A percentile compares a stretch with the other conserved stretches of the same genome.
phyloP scores from a whole-genome alignment of 2,888 invertebrate species.

The Rosalia funebris region DNA sequence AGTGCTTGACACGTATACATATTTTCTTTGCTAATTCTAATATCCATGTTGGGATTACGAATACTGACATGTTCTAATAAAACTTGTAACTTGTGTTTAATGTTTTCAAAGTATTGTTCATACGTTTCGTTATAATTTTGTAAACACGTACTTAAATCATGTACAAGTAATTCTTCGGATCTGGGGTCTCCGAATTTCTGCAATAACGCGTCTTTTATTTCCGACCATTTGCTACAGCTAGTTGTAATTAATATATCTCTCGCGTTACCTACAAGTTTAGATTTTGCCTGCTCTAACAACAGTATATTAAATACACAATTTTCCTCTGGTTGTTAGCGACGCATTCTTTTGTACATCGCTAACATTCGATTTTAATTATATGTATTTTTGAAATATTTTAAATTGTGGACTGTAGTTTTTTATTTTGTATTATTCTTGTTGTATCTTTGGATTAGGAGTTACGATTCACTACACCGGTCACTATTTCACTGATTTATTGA shows the following conservation, averaged over 20 bases:
- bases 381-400: too few relatives aligned
- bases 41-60: not conserved
- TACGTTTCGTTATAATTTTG: constrained; percentile 34
- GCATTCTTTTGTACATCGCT: too few relatives aligned
- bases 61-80: constrained; percentile 33
- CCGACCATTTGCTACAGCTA: constrained; percentile 24
- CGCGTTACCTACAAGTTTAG: constrained; percentile 34
- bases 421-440: too few relatives aligned
- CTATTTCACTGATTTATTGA: too few relatives aligned
- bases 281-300: constrained; percentile 31
- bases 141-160: constrained; percentile 36
- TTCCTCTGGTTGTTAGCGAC: too few relatives aligned
- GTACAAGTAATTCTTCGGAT: constrained; percentile 34
- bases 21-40: constrained; percentile 22
- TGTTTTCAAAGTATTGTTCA: constrained; percentile 35
- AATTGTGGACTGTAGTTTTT: too few relatives aligned
- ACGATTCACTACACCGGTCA: too few relatives aligned
- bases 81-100: constrained; percentile 42
- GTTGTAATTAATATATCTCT: constrained; percentile 18
- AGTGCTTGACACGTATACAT: constrained; percentile 32
- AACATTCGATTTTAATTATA: too few relatives aligned
- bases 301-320: constrained; percentile 24
- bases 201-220: constrained; percentile 30
- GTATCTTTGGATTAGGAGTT: too few relatives aligned
- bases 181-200: constrained; percentile 34